phyloP scores from a whole-genome alignment of 2,113 vertebrate species.

The Vicugna pacos region DNA sequence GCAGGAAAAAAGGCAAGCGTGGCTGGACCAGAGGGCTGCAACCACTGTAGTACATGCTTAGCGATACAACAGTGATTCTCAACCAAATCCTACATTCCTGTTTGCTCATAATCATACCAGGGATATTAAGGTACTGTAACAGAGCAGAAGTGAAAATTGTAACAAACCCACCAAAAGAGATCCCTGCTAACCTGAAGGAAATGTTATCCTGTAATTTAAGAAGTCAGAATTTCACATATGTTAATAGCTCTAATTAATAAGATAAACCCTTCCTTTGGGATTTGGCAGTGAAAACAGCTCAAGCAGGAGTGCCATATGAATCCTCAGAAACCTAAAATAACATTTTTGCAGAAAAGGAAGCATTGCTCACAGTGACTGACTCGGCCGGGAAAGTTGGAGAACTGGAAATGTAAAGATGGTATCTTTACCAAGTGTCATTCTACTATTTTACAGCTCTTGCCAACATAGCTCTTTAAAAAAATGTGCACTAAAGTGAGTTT shows the following conservation, averaged over 20 bases:
- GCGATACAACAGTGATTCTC: background rate
- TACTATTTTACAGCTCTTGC: conserved; percentile 13
- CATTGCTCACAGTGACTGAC: background rate
- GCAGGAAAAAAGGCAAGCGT: background rate
- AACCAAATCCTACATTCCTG: background rate
- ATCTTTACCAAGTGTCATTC: conserved; percentile 43
- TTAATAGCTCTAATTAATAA: conserved; percentile 55
- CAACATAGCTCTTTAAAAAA: background rate
- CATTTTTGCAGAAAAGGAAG: conserved; percentile 38
- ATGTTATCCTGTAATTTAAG: background rate
- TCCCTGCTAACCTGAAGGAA: conserved; percentile 3
- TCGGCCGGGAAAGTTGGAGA: background rate
- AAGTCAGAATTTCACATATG: conserved; percentile 42
- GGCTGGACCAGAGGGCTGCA: background rate
- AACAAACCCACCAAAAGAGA: conserved; percentile 10
- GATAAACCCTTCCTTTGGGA: conserved; percentile 23
- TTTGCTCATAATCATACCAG: background rate
- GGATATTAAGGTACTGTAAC: background rate
- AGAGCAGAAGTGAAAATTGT: background rate
- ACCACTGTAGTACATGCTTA: background rate
- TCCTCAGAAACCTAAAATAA: conserved; percentile 25
- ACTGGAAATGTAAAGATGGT: conserved; percentile 43
- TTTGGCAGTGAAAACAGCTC: background rate
- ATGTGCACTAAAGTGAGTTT: background rate
- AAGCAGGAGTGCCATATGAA: background rate